Conservation (phyloP, 1,140 invertebrate species). For the Drosophila elegans region DNA sequence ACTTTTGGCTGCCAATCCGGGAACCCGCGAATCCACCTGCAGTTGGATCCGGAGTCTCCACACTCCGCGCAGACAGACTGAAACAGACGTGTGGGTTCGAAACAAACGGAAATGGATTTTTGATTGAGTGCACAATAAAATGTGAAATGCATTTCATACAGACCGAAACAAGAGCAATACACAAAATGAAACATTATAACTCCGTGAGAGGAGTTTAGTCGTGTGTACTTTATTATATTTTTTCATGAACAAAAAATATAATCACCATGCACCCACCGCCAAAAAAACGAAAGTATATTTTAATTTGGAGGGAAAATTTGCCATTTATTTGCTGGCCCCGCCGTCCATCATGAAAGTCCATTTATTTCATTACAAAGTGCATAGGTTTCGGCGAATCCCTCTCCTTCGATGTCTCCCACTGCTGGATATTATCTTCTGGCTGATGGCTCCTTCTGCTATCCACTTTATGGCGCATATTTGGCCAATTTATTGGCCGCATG, state of each 20-base stretch:
- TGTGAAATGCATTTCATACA: slow-evolving; percentile 79
- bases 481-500: slow-evolving; percentile 71
- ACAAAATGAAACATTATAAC: slow-evolving; percentile 29
- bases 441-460: slow-evolving; percentile 15
- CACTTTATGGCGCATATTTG: slow-evolving; percentile 74
- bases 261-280: not conserved
- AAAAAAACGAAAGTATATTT: slow-evolving; percentile 27
- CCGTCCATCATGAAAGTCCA: slow-evolving; percentile 70
- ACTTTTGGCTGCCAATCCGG: slow-evolving; percentile 73
- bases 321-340: slow-evolving; percentile 60
- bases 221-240: slow-evolving; percentile 50
- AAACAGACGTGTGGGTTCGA: slow-evolving; percentile 44
- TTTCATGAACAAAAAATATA: slow-evolving; percentile 22
- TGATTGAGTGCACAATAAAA: slow-evolving; percentile 83
- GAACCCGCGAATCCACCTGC: slow-evolving; percentile 34
- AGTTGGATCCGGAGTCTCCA: slow-evolving; percentile 22
- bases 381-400: slow-evolving; percentile 51
- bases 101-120: slow-evolving; percentile 82
- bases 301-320: slow-evolving; percentile 66
- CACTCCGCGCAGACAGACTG: slow-evolving; percentile 9
- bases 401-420: not conserved
- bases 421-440: slow-evolving; percentile 24
- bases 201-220: slow-evolving; percentile 55
- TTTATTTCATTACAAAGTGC: slow-evolving; percentile 79
- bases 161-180: slow-evolving; percentile 53